phyloP scores from a whole-genome alignment of 2,888 invertebrate genomes.

The Acrobasis suavella region DNA sequence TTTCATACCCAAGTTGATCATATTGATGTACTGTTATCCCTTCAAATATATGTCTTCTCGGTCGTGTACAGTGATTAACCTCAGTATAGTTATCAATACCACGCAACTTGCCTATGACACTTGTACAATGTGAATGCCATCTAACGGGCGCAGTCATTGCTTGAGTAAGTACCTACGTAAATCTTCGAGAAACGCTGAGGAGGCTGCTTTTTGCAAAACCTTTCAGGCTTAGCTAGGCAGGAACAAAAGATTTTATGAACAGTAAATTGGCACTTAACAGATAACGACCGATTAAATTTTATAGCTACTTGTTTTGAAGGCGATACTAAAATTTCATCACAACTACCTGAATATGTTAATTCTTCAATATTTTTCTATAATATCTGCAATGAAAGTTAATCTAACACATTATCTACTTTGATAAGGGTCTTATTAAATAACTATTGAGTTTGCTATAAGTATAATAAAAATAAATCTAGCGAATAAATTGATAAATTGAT shows the following conservation, averaged over 20 bases:
- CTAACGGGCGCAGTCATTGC: not conserved
- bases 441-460: too few relatives aligned
- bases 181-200: not conserved
- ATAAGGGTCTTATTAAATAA: too few relatives aligned
- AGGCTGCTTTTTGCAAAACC: not conserved
- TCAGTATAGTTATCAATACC: too few relatives aligned
- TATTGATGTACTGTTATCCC: too few relatives aligned
- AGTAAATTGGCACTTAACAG: slow-evolving; percentile 7
- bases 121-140: not conserved
- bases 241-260: not conserved
- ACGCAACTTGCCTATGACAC: not conserved
- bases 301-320: slow-evolving; percentile 3
- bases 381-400: too few relatives aligned
- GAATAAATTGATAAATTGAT: too few relatives aligned
- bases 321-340: not conserved
- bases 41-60: too few relatives aligned
- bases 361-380: too few relatives aligned
- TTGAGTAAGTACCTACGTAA: not conserved
- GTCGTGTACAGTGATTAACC: too few relatives aligned
- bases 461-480: too few relatives aligned
- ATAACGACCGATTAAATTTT: slow-evolving; percentile 10
- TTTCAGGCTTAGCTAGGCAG: not conserved
- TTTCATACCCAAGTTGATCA: too few relatives aligned
- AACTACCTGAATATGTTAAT: not conserved
- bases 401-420: too few relatives aligned